Base-by-base conservation (phyloP, 1,140 invertebrate species). In the Drosophila sturtevanti region DNA sequence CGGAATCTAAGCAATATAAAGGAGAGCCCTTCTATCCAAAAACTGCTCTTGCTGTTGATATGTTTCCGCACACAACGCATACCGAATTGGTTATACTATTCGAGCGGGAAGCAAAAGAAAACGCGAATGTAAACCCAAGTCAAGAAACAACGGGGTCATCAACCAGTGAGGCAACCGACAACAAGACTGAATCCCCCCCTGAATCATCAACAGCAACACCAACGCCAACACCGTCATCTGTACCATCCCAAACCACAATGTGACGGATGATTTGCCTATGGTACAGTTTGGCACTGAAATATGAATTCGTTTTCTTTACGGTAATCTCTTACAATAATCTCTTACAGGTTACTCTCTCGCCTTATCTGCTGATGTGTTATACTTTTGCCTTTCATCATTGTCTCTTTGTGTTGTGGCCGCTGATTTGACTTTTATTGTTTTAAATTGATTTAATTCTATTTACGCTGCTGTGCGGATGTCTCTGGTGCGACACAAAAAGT, bases 31-130 rank as follows among this genome's bases (percentile, higher is more conserved):
- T 98, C 90, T 93, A 96, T 31, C 96, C 97, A 0, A 93, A 95
- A 1, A 94, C 94, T 78, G 97, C 97, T 0, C 93, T 98, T 11
- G 96, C 97, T 5, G 96, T 99, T 1, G 98, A 99, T 90, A 95
- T 99, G 95, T 99, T 99, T 93, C 98, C 98, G 0, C 94, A 97
- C 71, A 99, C 98, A 0, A 94, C 94, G 16, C 97, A 99, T 91
- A 97, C 95, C 68, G 98, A 99, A 93, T 92, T 99, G 12, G 93
- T 98, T 60, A 91, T 99, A 22, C 93, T 97, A 27, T 96, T 99
- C 89, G 95, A 98, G 92, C 93, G 96, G 64, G 77, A 70, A 4
- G 12, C 59, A 1, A 73, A 68, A 51, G 27, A 59, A 77, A 72
- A 63, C 24, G 21, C 34, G 48, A 14, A 18, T 24, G 16, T 14